Conservation (phyloP, 2,888 invertebrate genomes). For the Andrena haemorrhoa region DNA sequence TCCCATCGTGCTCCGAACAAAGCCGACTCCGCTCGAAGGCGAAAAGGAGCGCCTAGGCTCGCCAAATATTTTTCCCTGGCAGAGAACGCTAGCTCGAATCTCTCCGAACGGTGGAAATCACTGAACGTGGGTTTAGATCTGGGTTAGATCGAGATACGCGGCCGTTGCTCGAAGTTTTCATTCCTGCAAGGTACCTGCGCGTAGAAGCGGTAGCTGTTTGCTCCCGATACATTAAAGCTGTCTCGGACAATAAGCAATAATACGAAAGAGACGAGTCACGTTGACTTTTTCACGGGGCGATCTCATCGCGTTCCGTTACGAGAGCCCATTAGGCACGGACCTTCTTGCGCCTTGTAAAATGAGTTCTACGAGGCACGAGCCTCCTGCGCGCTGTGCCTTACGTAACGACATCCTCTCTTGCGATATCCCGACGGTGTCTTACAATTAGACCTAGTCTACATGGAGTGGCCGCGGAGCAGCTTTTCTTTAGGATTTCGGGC, state of each 20-base stretch:
- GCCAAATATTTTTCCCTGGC: background rate
- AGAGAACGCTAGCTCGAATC: background rate
- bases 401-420: constrained; percentile 76
- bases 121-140: too few relatives aligned
- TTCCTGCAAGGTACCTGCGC: background rate
- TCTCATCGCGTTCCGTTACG: constrained; percentile 50
- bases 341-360: constrained; percentile 59
- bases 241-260: constrained; percentile 22
- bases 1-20: constrained; percentile 18
- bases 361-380: constrained; percentile 67
- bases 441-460: constrained; percentile 33
- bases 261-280: constrained; percentile 26
- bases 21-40: background rate
- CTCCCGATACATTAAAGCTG: background rate
- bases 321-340: constrained; percentile 47
- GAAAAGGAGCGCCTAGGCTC: background rate
- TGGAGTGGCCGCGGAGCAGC: constrained; percentile 53
- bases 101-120: background rate
- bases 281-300: constrained; percentile 29
- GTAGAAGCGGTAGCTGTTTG: background rate
- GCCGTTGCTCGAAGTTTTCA: background rate
- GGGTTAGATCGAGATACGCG: too few relatives aligned
- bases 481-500: constrained; percentile 49
- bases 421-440: constrained; percentile 61
- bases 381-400: constrained; percentile 52